Percentiles rank a stretch among this genome's conserved stretches.
phyloP scores from a whole-genome alignment of 2,113 vertebrate genomes.

The Chionomys nivalis region DNA sequence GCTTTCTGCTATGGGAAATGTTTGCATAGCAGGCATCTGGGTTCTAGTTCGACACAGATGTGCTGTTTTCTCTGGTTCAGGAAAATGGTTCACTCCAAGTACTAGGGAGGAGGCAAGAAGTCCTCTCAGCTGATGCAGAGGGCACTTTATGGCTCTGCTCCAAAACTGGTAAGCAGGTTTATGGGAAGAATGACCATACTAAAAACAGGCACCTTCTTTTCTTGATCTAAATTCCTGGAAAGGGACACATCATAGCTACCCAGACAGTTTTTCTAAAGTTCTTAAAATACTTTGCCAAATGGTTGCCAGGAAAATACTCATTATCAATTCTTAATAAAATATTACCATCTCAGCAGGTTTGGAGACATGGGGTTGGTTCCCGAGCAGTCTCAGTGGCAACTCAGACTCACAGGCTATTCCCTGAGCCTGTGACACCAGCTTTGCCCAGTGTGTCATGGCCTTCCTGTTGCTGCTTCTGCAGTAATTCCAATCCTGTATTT shows the following conservation, averaged over 20 bases:
- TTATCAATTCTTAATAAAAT: slow-evolving; percentile 65
- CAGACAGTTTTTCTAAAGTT: not conserved
- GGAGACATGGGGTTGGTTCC: not conserved
- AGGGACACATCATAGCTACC: not conserved
- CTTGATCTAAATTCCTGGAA: slow-evolving; percentile 59
- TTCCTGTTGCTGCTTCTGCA: not conserved
- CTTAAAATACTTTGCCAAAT: slow-evolving; percentile 48
- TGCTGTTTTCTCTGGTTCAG: slow-evolving; percentile 63
- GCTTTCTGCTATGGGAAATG: slow-evolving; percentile 49
- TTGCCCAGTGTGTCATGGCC: not conserved
- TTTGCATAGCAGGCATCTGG: slow-evolving; percentile 64
- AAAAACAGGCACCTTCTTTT: slow-evolving; percentile 15
- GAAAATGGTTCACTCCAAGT: slow-evolving; percentile 31
- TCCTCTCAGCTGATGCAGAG: slow-evolving; percentile 5
- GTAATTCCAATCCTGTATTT: slow-evolving; percentile 4
- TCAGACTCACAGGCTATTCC: not conserved
- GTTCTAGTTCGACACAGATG: slow-evolving; percentile 66
- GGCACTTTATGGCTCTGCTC: not conserved
- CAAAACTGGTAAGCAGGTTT: not conserved
- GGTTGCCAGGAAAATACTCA: slow-evolving; percentile 55
- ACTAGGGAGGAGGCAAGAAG: slow-evolving; percentile 33
- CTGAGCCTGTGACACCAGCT: not conserved
- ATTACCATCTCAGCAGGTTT: slow-evolving; percentile 6
- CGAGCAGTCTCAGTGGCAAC: not conserved
- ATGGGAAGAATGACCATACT: not conserved